Evolutionary conservation across 2,113 vertebrate genomes (phyloP).

Genomic region (Anas platyrhynchos): DNA sequence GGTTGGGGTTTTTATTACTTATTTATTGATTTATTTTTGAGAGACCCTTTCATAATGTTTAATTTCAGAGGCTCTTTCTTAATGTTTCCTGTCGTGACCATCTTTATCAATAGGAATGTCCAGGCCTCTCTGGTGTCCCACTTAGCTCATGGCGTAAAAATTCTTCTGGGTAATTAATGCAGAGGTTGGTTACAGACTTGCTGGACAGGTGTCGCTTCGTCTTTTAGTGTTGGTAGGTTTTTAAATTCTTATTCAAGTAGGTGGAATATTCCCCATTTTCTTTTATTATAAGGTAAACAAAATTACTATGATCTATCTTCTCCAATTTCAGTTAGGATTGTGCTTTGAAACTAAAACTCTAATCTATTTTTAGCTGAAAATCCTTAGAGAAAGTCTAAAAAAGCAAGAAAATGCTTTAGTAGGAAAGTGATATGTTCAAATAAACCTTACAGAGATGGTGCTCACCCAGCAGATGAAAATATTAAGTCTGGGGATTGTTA

Average conservation of each 20-base stretch:
- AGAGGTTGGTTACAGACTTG: not conserved
- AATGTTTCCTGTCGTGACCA: not conserved
- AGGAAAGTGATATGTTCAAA: constrained; percentile 35
- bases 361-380: constrained; percentile 44
- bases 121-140: not conserved
- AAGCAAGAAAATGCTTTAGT: constrained; percentile 35
- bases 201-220: not conserved
- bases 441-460: constrained; percentile 47
- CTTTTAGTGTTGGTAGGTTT: not conserved
- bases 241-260: not conserved
- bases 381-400: constrained; percentile 26
- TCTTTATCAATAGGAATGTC: not conserved
- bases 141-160: not conserved
- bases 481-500: constrained; percentile 54
- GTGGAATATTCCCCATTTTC: constrained; percentile 26
- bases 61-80: not conserved
- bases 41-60: not conserved
- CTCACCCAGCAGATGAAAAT: constrained; percentile 48
- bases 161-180: not conserved
- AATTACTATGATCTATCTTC: not conserved
- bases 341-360: not conserved
- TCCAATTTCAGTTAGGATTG: constrained; percentile 27
- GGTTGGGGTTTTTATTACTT: not conserved
- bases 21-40: not conserved
- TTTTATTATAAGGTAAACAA: constrained; percentile 18